A percentile compares a stretch with the other conserved stretches of the same genome.
phyloP scores from a whole-genome alignment of 2,113 vertebrate genomes.

The Camelus bactrianus region DNA sequence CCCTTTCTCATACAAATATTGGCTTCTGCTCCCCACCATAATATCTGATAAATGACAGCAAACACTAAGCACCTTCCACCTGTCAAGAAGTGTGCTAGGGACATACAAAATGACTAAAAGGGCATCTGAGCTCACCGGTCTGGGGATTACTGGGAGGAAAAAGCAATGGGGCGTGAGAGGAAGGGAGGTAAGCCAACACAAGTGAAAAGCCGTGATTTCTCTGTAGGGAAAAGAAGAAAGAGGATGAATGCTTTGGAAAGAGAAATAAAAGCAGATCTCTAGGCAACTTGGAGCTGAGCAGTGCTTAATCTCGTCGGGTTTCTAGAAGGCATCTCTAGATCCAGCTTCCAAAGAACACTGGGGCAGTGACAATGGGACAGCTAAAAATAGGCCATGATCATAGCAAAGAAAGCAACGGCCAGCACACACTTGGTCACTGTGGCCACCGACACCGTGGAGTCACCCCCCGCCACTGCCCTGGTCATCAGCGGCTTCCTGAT shows the following conservation, averaged over 20 bases:
- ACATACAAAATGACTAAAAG: not conserved
- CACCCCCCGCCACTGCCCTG: constrained; percentile 1
- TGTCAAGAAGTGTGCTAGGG: not conserved
- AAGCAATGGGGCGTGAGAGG: not conserved
- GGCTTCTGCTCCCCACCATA: not conserved
- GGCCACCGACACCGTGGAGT: not conserved
- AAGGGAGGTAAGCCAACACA: not conserved
- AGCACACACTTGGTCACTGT: constrained; percentile 46
- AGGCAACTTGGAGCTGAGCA: not conserved
- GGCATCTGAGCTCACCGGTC: not conserved
- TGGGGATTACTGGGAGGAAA: not conserved
- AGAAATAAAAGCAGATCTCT: not conserved
- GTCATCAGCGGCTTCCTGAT: constrained; percentile 88
- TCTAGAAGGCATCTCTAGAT: constrained; percentile 3
- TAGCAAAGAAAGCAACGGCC: constrained; percentile 43
- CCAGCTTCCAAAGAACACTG: not conserved
- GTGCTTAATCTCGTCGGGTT: not conserved
- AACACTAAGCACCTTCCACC: not conserved
- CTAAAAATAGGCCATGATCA: constrained; percentile 67
- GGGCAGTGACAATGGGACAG: not conserved
- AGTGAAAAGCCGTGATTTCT: constrained; percentile 30
- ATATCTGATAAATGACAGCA: not conserved
- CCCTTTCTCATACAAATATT: not conserved
- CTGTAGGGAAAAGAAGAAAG: not conserved
- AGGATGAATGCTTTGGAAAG: not conserved